Conservation (phyloP, 2,113 vertebrate species). For the Daboia siamensis region DNA sequence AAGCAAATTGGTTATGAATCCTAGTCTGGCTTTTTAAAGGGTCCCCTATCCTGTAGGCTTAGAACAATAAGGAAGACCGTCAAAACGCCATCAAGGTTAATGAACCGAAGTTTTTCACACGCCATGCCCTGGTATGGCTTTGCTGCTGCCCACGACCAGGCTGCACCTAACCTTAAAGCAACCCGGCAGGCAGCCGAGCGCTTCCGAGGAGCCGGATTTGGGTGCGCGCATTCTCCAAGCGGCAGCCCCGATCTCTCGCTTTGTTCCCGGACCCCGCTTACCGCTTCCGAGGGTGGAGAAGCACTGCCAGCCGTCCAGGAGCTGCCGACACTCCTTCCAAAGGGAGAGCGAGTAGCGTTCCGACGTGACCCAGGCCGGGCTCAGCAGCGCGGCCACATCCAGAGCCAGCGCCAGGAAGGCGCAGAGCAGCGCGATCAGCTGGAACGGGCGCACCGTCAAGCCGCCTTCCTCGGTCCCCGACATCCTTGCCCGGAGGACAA, state of each 20-base stretch:
- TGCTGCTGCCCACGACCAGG: not conserved
- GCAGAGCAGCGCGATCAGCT: slow-evolving; percentile 77
- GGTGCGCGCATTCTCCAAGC: not conserved
- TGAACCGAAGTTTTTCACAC: not conserved
- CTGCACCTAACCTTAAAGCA: not conserved
- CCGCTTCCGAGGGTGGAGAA: slow-evolving; percentile 73
- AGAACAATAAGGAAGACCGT: not conserved
- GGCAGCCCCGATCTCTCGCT: not conserved
- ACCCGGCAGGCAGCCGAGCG: not conserved
- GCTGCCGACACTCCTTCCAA: slow-evolving; percentile 74
- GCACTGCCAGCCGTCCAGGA: slow-evolving; percentile 68
- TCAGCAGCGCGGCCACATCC: slow-evolving; percentile 75
- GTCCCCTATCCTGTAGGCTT: not conserved
- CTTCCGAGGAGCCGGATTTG: not conserved
- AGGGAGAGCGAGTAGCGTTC: slow-evolving; percentile 76
- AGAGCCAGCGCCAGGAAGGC: slow-evolving; percentile 74
- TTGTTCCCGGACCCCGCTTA: slow-evolving; percentile 39
- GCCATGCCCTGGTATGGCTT: not conserved
- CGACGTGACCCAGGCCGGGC: slow-evolving; percentile 81
- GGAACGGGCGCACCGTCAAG: slow-evolving; percentile 75
- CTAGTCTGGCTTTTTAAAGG: not conserved
- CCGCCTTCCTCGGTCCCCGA: slow-evolving; percentile 66
- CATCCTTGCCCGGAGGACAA: slow-evolving; percentile 49
- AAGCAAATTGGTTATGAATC: not conserved
- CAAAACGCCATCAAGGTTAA: not conserved